Evolutionary conservation across 2,888 invertebrate species (phyloP).

Genomic region (Caenorhabditis panamensis): DNA sequence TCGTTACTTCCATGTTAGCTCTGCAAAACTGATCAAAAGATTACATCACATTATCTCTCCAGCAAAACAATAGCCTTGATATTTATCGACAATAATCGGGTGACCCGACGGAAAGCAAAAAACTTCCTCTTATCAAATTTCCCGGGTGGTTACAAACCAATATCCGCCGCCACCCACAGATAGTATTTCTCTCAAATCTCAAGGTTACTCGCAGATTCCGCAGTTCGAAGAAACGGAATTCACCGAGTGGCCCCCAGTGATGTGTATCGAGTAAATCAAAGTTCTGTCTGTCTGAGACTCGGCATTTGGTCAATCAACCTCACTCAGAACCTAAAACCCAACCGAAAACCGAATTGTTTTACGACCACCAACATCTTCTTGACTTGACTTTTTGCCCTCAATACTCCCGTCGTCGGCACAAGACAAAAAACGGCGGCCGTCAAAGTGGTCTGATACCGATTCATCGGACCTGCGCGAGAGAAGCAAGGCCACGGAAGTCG

Average conservation of each 20-base stretch:
- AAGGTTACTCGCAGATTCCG: slow-evolving; percentile 43
- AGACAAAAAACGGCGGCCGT: slow-evolving; percentile 30
- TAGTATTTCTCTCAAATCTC: slow-evolving; percentile 29
- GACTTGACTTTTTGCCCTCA: slow-evolving; percentile 22
- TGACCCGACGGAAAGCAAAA: slow-evolving; percentile 2
- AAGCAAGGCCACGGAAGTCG: slow-evolving; percentile 51
- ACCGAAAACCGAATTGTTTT: slow-evolving; percentile 18
- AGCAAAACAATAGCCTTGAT: slow-evolving; percentile 32
- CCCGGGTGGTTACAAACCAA: slow-evolving; percentile 23
- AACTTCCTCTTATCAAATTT: slow-evolving; percentile 46
- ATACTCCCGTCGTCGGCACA: slow-evolving; percentile 18
- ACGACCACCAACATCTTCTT: slow-evolving; percentile 18
- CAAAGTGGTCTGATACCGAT: slow-evolving; percentile 43
- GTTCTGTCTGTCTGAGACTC: slow-evolving; percentile 32
- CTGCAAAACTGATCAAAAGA: slow-evolving; percentile 30
- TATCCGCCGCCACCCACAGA: slow-evolving; percentile 42
- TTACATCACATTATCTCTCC: slow-evolving; percentile 41
- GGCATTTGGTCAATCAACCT: slow-evolving; percentile 36
- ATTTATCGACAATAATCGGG: slow-evolving; percentile 31
- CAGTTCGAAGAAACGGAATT: slow-evolving; percentile 28
- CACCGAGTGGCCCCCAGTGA: slow-evolving; percentile 25
- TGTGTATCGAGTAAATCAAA: slow-evolving; percentile 44
- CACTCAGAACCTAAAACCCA: not conserved
- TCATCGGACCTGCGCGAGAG: slow-evolving; percentile 17
- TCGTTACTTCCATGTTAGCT: no score